Percentiles rank a stretch among this genome's conserved stretches.
Conservation (phyloP, 2,888 invertebrate species). For the Alloscopus bannaensis region DNA sequence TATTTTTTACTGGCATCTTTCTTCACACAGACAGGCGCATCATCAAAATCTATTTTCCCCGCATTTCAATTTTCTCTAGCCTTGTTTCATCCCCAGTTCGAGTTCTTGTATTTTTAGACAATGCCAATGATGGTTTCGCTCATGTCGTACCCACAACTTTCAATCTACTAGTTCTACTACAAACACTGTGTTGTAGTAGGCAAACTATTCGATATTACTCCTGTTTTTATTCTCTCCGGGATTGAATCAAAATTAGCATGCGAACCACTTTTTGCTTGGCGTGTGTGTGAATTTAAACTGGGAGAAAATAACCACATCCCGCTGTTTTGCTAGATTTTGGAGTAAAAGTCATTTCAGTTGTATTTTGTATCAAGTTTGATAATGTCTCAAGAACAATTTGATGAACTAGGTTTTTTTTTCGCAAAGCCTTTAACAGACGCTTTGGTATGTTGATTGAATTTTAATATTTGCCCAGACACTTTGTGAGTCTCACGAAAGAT, state of each 20-base stretch:
- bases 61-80: not conserved
- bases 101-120: conserved; percentile 32
- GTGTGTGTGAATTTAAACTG: conserved; percentile 13
- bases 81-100: not conserved
- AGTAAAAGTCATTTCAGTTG: conserved; percentile 14
- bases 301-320: conserved; percentile 1
- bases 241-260: conserved; percentile 45
- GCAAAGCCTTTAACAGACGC: too few species aligned
- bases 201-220: not conserved
- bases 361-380: conserved; percentile 14
- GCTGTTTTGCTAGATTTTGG: not conserved
- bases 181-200: not conserved
- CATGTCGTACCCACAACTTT: not conserved
- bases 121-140: conserved; percentile 22
- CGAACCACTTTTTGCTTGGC: conserved; percentile 16
- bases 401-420: not conserved
- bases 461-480: too few species aligned
- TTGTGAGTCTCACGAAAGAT: not conserved
- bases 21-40: too few species aligned
- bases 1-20: too few species aligned
- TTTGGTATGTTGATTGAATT: too few species aligned
- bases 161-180: too few species aligned
- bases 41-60: not conserved
- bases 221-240: conserved; percentile 1
- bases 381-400: not conserved